Conservation (phyloP, 1,140 invertebrate genomes). For the Mamestra configurata region DNA sequence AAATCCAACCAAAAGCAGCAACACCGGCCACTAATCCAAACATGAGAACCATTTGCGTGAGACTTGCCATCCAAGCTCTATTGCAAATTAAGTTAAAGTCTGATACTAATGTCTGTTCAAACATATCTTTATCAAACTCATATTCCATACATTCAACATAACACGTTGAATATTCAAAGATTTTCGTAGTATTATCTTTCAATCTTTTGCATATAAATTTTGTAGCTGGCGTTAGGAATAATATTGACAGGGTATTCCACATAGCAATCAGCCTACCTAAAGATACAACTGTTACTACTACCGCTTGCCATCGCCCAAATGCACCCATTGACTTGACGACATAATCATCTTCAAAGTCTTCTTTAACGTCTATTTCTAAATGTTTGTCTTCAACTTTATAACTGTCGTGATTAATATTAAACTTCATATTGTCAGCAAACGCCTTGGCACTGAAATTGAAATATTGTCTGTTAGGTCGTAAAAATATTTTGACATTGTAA, state of each 20-base stretch:
- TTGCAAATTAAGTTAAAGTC: slow-evolving; percentile 70
- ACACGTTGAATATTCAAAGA: slow-evolving; percentile 48
- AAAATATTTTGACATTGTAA: slow-evolving; percentile 47
- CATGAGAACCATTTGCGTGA: slow-evolving; percentile 68
- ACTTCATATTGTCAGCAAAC: background rate
- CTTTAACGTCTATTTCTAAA: slow-evolving; percentile 38
- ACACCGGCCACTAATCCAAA: slow-evolving; percentile 66
- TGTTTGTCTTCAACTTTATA: slow-evolving; percentile 10
- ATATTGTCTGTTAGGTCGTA: slow-evolving; percentile 18
- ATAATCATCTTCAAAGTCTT: slow-evolving; percentile 64
- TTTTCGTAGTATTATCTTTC: slow-evolving; percentile 63
- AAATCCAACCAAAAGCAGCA: slow-evolving; percentile 68
- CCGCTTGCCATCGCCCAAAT: slow-evolving; percentile 64
- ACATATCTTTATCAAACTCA: slow-evolving; percentile 57
- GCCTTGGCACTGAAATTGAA: slow-evolving; percentile 32
- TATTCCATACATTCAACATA: slow-evolving; percentile 48
- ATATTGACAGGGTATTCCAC: slow-evolving; percentile 64
- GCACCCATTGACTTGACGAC: slow-evolving; percentile 64
- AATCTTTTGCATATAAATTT: slow-evolving; percentile 66
- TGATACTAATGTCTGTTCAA: slow-evolving; percentile 64
- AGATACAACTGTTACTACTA: slow-evolving; percentile 51
- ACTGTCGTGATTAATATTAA: background rate
- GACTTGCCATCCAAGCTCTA: slow-evolving; percentile 66
- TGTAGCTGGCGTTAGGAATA: slow-evolving; percentile 67
- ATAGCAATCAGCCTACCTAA: slow-evolving; percentile 60